Conservation (phyloP, 2,888 invertebrate species). For the Emmelina monodactyla region DNA sequence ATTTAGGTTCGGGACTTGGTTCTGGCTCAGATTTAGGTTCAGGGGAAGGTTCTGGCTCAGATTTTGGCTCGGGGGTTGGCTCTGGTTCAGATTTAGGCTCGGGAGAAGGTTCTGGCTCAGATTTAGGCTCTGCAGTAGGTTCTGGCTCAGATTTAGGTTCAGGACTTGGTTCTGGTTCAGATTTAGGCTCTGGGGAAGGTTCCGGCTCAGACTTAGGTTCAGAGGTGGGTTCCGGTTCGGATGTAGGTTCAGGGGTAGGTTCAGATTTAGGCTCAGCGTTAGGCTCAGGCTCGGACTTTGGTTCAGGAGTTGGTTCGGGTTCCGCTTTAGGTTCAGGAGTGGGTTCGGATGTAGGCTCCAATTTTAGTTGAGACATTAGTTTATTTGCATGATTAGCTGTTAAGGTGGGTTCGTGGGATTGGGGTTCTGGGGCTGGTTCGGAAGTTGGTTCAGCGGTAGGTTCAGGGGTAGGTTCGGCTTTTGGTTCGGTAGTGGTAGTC, state of each 20-base stretch:
- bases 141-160: slow-evolving; percentile 27
- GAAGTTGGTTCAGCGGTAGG: slow-evolving; percentile 33
- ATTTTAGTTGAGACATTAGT: slow-evolving; percentile 41
- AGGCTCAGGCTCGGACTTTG: slow-evolving; percentile 31
- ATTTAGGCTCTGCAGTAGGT: slow-evolving; percentile 38
- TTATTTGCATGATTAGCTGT: slow-evolving; percentile 53
- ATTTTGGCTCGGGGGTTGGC: slow-evolving; percentile 36
- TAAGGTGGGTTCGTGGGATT: slow-evolving; percentile 33
- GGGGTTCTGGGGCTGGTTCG: slow-evolving; percentile 37
- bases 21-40: slow-evolving; percentile 34
- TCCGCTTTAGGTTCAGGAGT: slow-evolving; percentile 39
- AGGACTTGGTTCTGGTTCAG: slow-evolving; percentile 20
- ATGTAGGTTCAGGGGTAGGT: slow-evolving; percentile 25
- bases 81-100: slow-evolving; percentile 34
- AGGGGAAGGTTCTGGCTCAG: slow-evolving; percentile 36
- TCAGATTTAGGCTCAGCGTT: slow-evolving; percentile 19
- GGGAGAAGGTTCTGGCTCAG: slow-evolving; percentile 33
- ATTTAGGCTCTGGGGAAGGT: slow-evolving; percentile 31
- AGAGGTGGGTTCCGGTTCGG: slow-evolving; percentile 31
- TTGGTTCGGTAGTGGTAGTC: slow-evolving; percentile 21
- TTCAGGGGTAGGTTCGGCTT: slow-evolving; percentile 35
- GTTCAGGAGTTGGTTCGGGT: slow-evolving; percentile 39
- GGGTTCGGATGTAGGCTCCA: slow-evolving; percentile 31
- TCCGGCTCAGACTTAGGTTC: slow-evolving; percentile 43
- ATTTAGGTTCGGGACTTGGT: slow-evolving; percentile 46